phyloP scores from a whole-genome alignment of 2,797 vertebrate genomes.

The Austrolebias charrua region DNA sequence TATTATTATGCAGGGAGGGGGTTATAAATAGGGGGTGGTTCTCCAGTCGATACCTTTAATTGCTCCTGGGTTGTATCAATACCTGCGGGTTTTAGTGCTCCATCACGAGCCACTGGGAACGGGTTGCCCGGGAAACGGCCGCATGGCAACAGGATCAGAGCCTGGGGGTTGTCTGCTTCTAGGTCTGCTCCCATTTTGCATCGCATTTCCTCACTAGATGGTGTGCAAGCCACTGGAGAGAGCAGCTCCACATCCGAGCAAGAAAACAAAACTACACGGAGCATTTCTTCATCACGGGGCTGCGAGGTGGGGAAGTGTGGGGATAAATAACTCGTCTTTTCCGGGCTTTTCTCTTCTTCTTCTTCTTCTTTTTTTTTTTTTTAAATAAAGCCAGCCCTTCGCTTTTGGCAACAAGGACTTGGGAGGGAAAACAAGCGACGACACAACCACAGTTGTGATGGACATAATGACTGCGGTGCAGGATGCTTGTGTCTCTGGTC shows the following conservation, averaged over 20 bases:
- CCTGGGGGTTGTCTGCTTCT: conserved; percentile 90
- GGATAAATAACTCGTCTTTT: conserved; percentile 53
- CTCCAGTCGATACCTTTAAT: conserved; percentile 73
- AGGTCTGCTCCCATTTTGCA: conserved; percentile 87
- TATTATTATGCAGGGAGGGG: conserved; percentile 29
- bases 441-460: conserved; percentile 82
- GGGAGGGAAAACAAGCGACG: conserved; percentile 52
- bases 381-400: conserved; percentile 3
- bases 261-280: conserved; percentile 6
- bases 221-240: conserved; percentile 90
- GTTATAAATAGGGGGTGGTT: conserved; percentile 51
- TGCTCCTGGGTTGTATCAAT: conserved; percentile 74
- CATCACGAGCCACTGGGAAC: conserved; percentile 86
- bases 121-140: conserved; percentile 99
- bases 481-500: conserved; percentile 94
- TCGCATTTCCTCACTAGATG: conserved; percentile 92
- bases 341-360: no score
- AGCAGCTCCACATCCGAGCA: conserved; percentile 72
- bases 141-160: conserved; percentile 98
- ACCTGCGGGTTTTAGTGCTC: conserved; percentile 76
- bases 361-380: conserved; percentile 20
- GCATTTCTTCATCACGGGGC: no score
- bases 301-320: conserved; percentile 56
- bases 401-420: conserved; percentile 51
- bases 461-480: conserved; percentile 94